phyloP scores from a whole-genome alignment of 1,140 invertebrate species.

The Frieseomelitta varia region DNA sequence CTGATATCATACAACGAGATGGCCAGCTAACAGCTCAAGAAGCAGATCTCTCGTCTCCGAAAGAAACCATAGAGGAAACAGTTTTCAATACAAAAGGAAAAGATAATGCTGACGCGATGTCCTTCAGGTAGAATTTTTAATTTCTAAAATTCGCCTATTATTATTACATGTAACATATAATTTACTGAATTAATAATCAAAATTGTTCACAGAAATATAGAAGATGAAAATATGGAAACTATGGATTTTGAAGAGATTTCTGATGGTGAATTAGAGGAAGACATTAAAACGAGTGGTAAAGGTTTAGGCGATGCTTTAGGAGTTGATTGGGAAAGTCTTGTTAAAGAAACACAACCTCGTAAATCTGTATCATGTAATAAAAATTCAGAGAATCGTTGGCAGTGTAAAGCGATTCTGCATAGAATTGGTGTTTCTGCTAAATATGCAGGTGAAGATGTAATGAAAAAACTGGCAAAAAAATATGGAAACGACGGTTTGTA shows the following conservation, averaged over 20 bases:
- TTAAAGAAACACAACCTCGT: conserved; percentile 88
- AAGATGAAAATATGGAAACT: conserved; percentile 88
- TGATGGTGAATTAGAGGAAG: conserved; percentile 93
- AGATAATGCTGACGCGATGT: conserved; percentile 63
- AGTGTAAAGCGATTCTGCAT: conserved; percentile 87
- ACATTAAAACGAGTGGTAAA: conserved; percentile 84
- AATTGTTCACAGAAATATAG: conserved; percentile 75
- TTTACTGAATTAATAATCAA: conserved; percentile 45
- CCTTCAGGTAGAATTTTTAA: conserved; percentile 56
- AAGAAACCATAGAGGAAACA: conserved; percentile 63
- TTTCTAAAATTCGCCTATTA: background rate
- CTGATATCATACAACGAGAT: conserved; percentile 61
- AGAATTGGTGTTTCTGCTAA: conserved; percentile 88
- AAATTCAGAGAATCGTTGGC: conserved; percentile 88
- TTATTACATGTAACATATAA: conserved; percentile 28
- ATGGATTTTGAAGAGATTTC: conserved; percentile 95
- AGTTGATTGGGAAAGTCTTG: conserved; percentile 95
- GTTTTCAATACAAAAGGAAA: conserved; percentile 74
- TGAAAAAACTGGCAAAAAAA: conserved; percentile 84
- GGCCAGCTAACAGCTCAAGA: conserved; percentile 57
- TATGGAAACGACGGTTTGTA: conserved; percentile 80
- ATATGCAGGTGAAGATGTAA: conserved; percentile 86
- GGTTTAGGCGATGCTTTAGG: conserved; percentile 93
- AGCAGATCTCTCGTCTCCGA: conserved; percentile 53
- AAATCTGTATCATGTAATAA: conserved; percentile 75